A percentile compares a stretch with the other conserved stretches of the same genome.
These are phyloP conservation scores for Platycheirus albimanus DNA, from an alignment of 2,888 invertebrate genomes.

Conservation along the genomic window DNA sequence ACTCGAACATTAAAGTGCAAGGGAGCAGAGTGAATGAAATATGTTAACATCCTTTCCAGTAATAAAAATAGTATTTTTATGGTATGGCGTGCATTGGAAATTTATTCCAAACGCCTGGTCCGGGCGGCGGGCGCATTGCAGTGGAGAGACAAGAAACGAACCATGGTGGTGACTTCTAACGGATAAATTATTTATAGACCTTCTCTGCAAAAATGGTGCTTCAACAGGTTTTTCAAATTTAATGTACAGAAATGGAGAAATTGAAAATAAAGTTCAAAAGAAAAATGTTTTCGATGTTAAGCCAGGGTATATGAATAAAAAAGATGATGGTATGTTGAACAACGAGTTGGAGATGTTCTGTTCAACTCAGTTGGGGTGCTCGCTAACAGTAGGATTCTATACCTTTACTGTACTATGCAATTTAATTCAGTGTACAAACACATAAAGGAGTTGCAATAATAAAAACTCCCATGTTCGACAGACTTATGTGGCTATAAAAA, in stretches of 20 bases:
- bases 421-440: no score
- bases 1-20: conserved; percentile 53
- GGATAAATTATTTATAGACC: conserved; percentile 63
- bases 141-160: conserved; percentile 9
- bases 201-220: conserved; percentile 32
- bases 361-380: background rate
- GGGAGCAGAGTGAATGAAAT: conserved; percentile 50
- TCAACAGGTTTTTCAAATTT: conserved; percentile 59
- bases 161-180: conserved; percentile 38
- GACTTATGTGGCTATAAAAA: no score
- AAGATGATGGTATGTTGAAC: conserved; percentile 9
- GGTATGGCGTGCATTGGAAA: conserved; percentile 56
- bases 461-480: no score
- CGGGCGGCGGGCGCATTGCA: background rate
- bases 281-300: conserved; percentile 11
- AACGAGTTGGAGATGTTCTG: background rate
- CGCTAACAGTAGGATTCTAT: no score
- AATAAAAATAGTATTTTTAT: conserved; percentile 69
- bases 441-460: no score
- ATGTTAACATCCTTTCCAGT: conserved; percentile 41
- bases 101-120: conserved; percentile 40
- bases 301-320: conserved; percentile 12
- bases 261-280: conserved; percentile 40
- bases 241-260: conserved; percentile 34
- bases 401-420: no score